Evolutionary conservation across 2,888 invertebrate genomes (phyloP).

Genomic region (Phrixothrix hirtus): DNA sequence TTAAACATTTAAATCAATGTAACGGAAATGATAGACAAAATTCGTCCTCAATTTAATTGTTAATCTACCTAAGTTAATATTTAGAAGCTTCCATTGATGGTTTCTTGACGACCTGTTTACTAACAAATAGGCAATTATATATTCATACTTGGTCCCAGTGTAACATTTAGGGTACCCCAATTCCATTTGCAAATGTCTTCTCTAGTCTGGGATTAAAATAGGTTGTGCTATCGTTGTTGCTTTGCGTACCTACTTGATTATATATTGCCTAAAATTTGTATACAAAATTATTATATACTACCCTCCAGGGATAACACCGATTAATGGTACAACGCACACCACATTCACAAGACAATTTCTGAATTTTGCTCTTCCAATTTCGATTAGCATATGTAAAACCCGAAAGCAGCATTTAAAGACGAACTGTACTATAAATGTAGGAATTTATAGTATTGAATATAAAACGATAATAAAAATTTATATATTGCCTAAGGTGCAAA

Average conservation of each 20-base stretch:
- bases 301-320: constrained; percentile 17
- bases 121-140: constrained; percentile 24
- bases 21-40: no score
- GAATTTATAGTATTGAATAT: no score
- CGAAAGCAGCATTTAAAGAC: no score
- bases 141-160: constrained; percentile 20
- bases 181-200: constrained; percentile 26
- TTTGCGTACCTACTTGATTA: constrained; percentile 16
- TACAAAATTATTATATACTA: constrained; percentile 18
- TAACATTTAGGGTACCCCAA: constrained; percentile 22
- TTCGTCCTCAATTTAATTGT: no score
- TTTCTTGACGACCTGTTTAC: constrained; percentile 14
- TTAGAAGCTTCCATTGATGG: constrained; percentile 10
- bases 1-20: no score
- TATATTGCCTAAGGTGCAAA: constrained; percentile 21
- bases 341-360: constrained; percentile 14
- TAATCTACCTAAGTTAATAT: no score
- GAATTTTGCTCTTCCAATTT: background rate
- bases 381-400: background rate
- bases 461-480: constrained; percentile 4
- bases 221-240: constrained; percentile 18
- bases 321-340: constrained; percentile 21
- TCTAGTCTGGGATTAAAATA: constrained; percentile 19
- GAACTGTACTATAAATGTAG: no score
- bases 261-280: constrained; percentile 26